Evolutionary conservation across 2,888 invertebrate genomes (phyloP).

Genomic region (Harpagoxenus sublaevis): DNA sequence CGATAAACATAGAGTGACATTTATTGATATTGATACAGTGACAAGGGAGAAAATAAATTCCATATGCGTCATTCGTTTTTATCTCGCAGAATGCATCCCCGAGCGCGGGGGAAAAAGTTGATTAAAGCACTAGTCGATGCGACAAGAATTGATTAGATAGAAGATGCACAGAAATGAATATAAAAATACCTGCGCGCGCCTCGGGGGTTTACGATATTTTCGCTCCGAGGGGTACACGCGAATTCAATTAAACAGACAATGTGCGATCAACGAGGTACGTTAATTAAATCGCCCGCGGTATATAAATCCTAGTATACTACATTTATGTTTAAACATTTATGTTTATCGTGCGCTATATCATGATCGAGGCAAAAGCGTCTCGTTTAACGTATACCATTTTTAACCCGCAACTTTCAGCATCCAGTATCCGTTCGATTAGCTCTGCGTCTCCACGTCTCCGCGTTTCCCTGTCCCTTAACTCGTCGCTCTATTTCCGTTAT

Average conservation of each 20-base stretch:
- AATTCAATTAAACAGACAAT: constrained; percentile 50
- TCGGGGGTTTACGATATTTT: constrained; percentile 28
- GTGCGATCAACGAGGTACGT: constrained; percentile 19
- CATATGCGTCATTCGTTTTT: constrained; percentile 25
- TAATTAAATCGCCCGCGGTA: constrained; percentile 47
- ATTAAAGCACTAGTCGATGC: constrained; percentile 39
- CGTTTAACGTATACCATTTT: constrained; percentile 35
- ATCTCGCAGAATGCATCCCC: constrained; percentile 9
- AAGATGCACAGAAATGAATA: constrained; percentile 29
- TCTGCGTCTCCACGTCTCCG: constrained; percentile 30
- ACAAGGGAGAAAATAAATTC: constrained; percentile 42
- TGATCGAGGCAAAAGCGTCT: neutral
- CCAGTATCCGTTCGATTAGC: constrained; percentile 13
- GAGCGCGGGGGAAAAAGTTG: constrained; percentile 14
- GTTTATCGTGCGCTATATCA: constrained; percentile 6
- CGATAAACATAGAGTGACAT: constrained; percentile 27
- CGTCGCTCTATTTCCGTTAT: constrained; percentile 60
- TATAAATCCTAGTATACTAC: constrained; percentile 21
- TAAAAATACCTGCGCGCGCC: neutral
- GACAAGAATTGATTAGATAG: constrained; percentile 40
- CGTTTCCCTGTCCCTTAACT: constrained; percentile 22
- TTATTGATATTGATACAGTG: constrained; percentile 42
- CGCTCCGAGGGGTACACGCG: neutral
- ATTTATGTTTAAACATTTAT: constrained; percentile 42
- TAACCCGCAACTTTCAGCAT: constrained; percentile 24